These are phyloP conservation scores for Timandra comae DNA, from an alignment of 2,888 invertebrate genomes.

Conservation along the genomic window DNA sequence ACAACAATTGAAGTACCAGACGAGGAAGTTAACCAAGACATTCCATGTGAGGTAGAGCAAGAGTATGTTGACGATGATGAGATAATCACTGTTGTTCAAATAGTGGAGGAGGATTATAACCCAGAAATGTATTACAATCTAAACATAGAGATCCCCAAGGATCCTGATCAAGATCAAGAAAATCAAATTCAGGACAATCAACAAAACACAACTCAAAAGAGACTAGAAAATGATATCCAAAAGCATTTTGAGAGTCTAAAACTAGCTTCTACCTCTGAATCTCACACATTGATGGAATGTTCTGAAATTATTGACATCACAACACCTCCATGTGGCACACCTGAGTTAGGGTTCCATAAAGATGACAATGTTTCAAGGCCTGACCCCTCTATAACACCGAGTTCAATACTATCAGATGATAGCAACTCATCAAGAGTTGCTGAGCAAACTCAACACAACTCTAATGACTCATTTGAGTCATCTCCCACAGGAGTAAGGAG, in stretches of 20 bases:
- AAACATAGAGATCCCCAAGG: slow-evolving; percentile 53
- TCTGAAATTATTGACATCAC: slow-evolving; percentile 35
- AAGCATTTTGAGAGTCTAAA: slow-evolving; percentile 61
- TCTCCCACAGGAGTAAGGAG: slow-evolving; percentile 80
- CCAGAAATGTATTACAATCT: slow-evolving; percentile 60
- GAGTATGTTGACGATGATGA: slow-evolving; percentile 59
- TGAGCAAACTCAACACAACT: slow-evolving; percentile 51
- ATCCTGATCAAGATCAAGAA: slow-evolving; percentile 26
- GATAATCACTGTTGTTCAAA: slow-evolving; percentile 69
- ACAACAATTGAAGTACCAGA: slow-evolving; percentile 17
- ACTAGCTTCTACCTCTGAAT: slow-evolving; percentile 32
- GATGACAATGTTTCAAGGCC: slow-evolving; percentile 48
- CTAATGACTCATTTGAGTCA: slow-evolving; percentile 68
- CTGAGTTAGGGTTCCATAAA: slow-evolving; percentile 43
- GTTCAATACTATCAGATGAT: slow-evolving; percentile 64
- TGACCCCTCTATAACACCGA: slow-evolving; percentile 65
- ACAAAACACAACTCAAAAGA: slow-evolving; percentile 19
- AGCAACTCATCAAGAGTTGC: slow-evolving; percentile 61
- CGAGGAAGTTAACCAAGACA: slow-evolving; percentile 28
- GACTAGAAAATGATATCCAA: slow-evolving; percentile 45
- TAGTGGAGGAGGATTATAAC: slow-evolving; percentile 70
- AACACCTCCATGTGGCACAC: slow-evolving; percentile 41
- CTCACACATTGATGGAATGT: slow-evolving; percentile 43
- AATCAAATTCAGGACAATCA: slow-evolving; percentile 24
- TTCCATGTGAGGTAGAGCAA: slow-evolving; percentile 44